Base-by-base conservation (phyloP, 2,888 invertebrate species). In the Allygus modestus region DNA sequence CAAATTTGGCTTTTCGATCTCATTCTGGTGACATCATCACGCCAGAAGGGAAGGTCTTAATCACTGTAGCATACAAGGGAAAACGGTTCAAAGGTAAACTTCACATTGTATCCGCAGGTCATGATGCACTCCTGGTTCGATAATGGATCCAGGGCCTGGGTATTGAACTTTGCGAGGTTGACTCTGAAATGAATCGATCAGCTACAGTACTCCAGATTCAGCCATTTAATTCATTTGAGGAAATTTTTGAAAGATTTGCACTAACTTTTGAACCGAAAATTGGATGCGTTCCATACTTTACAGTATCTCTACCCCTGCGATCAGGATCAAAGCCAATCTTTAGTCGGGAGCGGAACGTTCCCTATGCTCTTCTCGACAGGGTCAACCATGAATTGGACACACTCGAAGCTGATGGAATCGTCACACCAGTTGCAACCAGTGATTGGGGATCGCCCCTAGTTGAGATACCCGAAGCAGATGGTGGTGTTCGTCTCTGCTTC, bases 391-490 rank as follows among this genome's bases (percentile, higher is more conserved):
- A 85, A 41, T 33, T 84, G 46, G 83, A 83, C 58, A 20, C 58
- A 1, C 81, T 85, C 9, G 83, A 84, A 69, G 31, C 9, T 46
- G 69, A 17, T 43, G 84, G 83, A 73, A 81, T 65, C 5, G 65
- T 43, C n/a, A 77, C 61, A 9, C 81, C n/a, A 9, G 33, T 85
- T 54, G 9, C 69, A 84, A 87, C 73, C n/a, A 23, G 73, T 73
- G 73, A 73, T 20, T 73, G 83, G 79, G 83, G 85, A 83, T 73
- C 54, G 71, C 31, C 82, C 82, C 58, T 81, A 43, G 43, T 86
- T 84, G 79, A 77, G 82, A 20, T 86, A 86, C 23, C 87, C 86
- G 84, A 85, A 86, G 17, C 86, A 85, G 12, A 87, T 85, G 15
- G 51, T 65, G 17, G 85, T 86, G 65, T 87, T 87, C 69, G 86